Evolutionary conservation across 2,797 vertebrate genomes (phyloP), one percentile per base, ranked within the genome.

Genomic region (Saguinus oedipus): DNA sequence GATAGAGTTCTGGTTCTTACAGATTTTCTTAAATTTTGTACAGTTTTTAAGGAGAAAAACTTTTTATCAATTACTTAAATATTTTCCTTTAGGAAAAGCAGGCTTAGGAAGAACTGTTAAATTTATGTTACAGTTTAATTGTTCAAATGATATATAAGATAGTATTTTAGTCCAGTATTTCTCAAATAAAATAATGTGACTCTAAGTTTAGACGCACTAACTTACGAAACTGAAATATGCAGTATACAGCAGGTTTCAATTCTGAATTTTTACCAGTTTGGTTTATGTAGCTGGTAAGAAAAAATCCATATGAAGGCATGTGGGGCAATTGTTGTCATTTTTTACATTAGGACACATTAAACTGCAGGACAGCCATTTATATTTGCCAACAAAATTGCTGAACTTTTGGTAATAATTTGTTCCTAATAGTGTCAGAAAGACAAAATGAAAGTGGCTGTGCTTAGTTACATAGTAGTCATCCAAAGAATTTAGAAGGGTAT

Each of bases 71-170:
- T 72, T 88, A 88, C 70, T 94, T 91, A 70, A 90, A 30, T 53
- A 50, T 39, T 48, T n/a, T 89, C 24, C 19, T 93, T 55, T 42
- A 84, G 39, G 44, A 83, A 89, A 91, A 88, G 11, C 0, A 27
- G 92, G 53, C 42, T 81, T 81, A 86, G 79, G 48, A 81, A 68
- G 36, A 94, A 74, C 33, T 27, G n/a, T 53, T 84, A 61, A 9
- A 94, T 80, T 96, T 81, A 90, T 83, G 42, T 91, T 83, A 68
- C 72, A 89, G 20, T 74, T 88, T 83, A 90, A 9, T 87, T 80
- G n/a, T 94, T 96, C 76, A 96, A 24, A 81, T 87, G 3, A 76
- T 78, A 61, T 76, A 15, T 72, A 44, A 88, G 57, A 46, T 48
- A 78, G 53, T 75, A 64, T 70, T 46, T 75, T 36, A 57, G 24